Evolutionary conservation across 2,113 vertebrate species (phyloP).

Genomic region (Mastomys coucha): DNA sequence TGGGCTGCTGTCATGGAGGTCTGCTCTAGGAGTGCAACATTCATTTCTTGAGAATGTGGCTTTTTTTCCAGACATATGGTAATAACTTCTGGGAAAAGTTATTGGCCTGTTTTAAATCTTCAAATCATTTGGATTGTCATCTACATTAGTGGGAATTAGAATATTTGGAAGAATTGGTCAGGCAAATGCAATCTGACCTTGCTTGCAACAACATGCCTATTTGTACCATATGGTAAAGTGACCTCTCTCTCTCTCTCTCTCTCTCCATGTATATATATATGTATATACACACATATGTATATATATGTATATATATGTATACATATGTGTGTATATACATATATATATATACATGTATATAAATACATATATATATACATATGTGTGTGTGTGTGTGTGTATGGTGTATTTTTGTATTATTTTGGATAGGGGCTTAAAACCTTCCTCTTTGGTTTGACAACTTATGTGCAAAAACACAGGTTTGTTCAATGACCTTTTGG

Average conservation of each 20-base stretch:
- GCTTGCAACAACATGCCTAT: conserved; percentile 66
- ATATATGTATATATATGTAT: conserved; percentile 35
- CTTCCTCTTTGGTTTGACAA: conserved; percentile 77
- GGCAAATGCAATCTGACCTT: conserved; percentile 75
- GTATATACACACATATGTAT: conserved; percentile 32
- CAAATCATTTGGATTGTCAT: conserved; percentile 57
- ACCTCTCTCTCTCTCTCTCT: background rate
- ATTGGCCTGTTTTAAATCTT: conserved; percentile 76
- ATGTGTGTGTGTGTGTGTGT: background rate
- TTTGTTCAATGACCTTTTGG: conserved; percentile 80
- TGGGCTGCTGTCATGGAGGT: background rate
- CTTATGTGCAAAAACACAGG: conserved; percentile 79
- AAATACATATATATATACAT: conserved; percentile 38
- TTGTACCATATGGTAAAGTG: conserved; percentile 70
- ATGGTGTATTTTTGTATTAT: conserved; percentile 69
- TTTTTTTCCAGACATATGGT: conserved; percentile 46
- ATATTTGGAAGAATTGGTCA: conserved; percentile 76
- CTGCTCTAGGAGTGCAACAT: background rate
- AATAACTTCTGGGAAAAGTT: conserved; percentile 74
- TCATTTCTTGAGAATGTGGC: background rate
- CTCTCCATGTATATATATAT: background rate
- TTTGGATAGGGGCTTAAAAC: conserved; percentile 77
- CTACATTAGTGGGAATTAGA: conserved; percentile 57
- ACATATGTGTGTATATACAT: background rate
- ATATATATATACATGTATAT: conserved; percentile 47